Base-by-base conservation (phyloP, 2,113 vertebrate genomes). In the Baryphthengus martii region DNA sequence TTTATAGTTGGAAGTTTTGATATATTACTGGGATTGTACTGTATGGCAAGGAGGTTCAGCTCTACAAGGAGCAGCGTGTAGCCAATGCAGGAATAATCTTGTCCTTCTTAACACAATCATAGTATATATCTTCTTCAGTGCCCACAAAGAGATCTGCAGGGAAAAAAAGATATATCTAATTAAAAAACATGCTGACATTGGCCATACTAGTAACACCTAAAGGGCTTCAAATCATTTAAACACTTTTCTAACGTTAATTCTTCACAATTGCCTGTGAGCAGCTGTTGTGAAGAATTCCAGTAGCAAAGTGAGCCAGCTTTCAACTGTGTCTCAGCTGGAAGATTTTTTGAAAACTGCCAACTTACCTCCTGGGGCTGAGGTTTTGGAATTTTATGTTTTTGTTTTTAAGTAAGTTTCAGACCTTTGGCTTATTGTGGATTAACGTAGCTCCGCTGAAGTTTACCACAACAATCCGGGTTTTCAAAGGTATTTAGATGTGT, bases 381-480 rank as follows among this genome's bases (percentile, higher is more conserved):
- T 68, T 77, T 93, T 59, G 68, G 79, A 89, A 90, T 70, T 59
- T 50, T 56, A 47, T 62, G 77, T 0, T 28, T 73, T 93, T 77
- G 68, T 13, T 89, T 89, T 90, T 29, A 92, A 94, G 52, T 78
- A 21, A 53, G 39, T 85, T 92, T 93, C 77, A 75, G 76, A 85
- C 44, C 52, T 94, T 72, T 88, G 52, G 6, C 24, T 81, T 89
- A 16, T 11, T 31, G 31, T 29, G 62, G 70, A 81, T 86, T 81
- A 71, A 58, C 29, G 29, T 12, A 52, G 44, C 23, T 83, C 52
- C n/a, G 56, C 1, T 61, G 56, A 92, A 85, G 17, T 49, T 59
- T 42, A 61, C 24, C 40, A 58, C 28, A 66, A 21, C 35, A 67
- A 67, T 65, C 29, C 11, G 49, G 31, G 1, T 72, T 88, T 93